A percentile compares a stretch with the other conserved stretches of the same genome.
phyloP scores from a whole-genome alignment of 2,888 invertebrate species.

The Yponomeuta evonymella region DNA sequence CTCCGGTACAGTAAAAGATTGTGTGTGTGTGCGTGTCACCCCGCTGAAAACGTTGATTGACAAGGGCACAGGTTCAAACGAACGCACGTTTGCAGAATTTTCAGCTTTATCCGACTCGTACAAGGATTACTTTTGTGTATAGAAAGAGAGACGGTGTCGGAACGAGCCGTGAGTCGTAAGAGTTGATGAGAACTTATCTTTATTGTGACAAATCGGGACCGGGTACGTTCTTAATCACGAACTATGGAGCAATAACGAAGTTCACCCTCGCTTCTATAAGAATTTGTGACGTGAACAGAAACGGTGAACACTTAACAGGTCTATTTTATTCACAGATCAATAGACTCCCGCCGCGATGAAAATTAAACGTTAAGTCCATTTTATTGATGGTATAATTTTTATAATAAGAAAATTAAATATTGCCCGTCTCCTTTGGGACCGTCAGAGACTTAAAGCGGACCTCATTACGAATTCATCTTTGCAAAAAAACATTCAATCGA shows the following conservation, averaged over 20 bases:
- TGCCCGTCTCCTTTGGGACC: not conserved
- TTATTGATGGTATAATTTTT: not conserved
- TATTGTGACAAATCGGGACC: slow-evolving; percentile 20
- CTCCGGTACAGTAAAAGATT: no score
- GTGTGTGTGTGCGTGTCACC: not conserved
- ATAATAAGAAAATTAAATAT: not conserved
- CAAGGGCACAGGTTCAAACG: not conserved
- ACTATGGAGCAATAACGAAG: slow-evolving; percentile 21
- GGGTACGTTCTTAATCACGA: slow-evolving; percentile 18
- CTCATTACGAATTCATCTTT: not conserved
- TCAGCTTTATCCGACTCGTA: not conserved
- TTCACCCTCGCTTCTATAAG: slow-evolving; percentile 15
- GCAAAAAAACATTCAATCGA: not conserved
- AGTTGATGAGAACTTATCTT: slow-evolving; percentile 22
- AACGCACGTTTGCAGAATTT: not conserved
- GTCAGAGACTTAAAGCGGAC: not conserved
- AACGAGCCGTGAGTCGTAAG: slow-evolving; percentile 2
- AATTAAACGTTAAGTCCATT: not conserved
- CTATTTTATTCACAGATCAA: not conserved
- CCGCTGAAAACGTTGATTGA: not conserved
- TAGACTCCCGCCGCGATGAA: not conserved
- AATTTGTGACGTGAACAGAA: slow-evolving; percentile 14
- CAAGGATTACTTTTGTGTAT: not conserved
- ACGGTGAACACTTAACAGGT: slow-evolving; percentile 7
- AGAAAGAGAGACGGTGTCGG: not conserved